Evolutionary conservation across 2,797 vertebrate species (phyloP), one percentile per base, ranked within the genome.

Genomic region (Otolemur crassicaudatus): DNA sequence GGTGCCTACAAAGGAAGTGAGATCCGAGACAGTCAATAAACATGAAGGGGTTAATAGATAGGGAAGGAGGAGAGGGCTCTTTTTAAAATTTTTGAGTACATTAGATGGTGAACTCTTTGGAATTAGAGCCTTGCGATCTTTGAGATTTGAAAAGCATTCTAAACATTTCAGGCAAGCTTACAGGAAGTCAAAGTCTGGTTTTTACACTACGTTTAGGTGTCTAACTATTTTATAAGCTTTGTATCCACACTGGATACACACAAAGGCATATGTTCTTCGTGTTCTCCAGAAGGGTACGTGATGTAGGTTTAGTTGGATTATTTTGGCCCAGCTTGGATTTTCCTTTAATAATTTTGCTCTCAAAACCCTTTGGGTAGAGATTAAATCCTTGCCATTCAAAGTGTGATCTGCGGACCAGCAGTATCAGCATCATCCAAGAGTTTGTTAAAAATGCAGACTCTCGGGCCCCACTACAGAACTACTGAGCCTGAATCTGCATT

Each of bases 131-230:
- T 61, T 58, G n/a, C 7, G 63, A 17, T 23, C 75, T 82, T 46
- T 65, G 27, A 60, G 77, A 87, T 91, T 93, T 87, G 92, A 87
- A 80, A 96, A 92, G 90, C 90, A 92, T 72, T 75, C 77, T 97
- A 65, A 94, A 83, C 22, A 23, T 83, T 87, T 84, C 80, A 87
- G 46, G 31, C 19, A 90, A 96, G 37, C 88, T 31, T 61, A 27
- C 72, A 29, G 53, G n/a, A 70, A 89, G 86, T 75, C 60, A 58
- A 87, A 94, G 56, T 95, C 90, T 9, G 49, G 9, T 80, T 53
- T 83, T 90, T 77, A 49, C 29, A 34, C 82, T 91, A 49, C 63
- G 2, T 93, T 76, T 87, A 88, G n/a, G 40, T 72, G 37, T 76
- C 86, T 90, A 65, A 25, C n/a, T 40, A 46, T 67, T 95, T 96